Evolutionary conservation across 2,888 invertebrate species (phyloP), one percentile per base, ranked within the genome.

Genomic region (Bimastos eiseni): DNA sequence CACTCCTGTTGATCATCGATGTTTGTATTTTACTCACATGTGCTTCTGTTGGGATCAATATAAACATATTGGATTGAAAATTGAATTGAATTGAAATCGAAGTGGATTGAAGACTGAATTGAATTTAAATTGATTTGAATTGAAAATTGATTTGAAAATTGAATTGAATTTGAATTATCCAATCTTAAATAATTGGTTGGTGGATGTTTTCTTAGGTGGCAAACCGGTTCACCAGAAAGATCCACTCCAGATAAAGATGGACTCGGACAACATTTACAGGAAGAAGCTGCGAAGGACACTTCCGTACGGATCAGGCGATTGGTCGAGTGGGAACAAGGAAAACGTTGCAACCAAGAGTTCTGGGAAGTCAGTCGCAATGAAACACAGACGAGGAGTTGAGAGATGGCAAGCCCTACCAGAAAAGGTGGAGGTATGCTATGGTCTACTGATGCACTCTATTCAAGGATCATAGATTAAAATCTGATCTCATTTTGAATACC

Each of bases 381-480:
- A 86, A 86, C 37, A 86, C 86, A 86, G 86, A 11, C 92, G 92
- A 49, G 94, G 94, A 33, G 92, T 92, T 13, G 93, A 92, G 84
- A 92, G 94, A 34, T 95, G 95, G 95, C 93, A 93, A 83, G 92
- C 90, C 24, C 92, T 95, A 37, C 95, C 95, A 49, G 93, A 94
- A 89, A 93, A 93, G n/a, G 92, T 94, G 44, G 94, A 94, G 93
- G 95, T 95, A 93, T 93, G 94, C 91, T n/a, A 30, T 70, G 70
- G 70, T 30, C n/a, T 70, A n/a, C 70, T 49, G 24, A 49, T 21
- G 21, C 24, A 49, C 24, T 24, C 49, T 49, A 49, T 24, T 21
- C 49, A 24, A 24, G 0, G 49, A 6, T 6, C 24, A 24, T 70
- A 70, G 70, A 11, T 55, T 55, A 55, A 55, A 30, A 55, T 55